Conservation (phyloP, 1,140 invertebrate genomes). For the Drosophila burlai region DNA sequence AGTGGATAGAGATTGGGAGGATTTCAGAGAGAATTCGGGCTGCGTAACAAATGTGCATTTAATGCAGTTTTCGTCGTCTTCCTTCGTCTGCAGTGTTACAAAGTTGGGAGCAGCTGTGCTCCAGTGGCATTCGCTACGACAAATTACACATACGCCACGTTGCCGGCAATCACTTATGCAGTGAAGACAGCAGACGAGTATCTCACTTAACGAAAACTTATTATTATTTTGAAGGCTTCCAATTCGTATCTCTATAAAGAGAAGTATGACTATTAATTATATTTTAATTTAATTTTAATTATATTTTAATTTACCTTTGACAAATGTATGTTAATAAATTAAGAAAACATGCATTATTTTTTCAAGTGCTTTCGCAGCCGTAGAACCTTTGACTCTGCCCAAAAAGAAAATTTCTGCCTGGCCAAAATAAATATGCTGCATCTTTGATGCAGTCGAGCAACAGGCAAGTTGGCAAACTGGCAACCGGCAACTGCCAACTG, state of each 20-base stretch:
- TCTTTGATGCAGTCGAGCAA: slow-evolving; percentile 54
- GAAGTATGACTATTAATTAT: not conserved
- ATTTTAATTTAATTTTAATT: too few relatives aligned
- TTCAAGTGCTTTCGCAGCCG: slow-evolving; percentile 13
- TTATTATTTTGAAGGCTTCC: too few relatives aligned
- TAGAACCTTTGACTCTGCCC: slow-evolving; percentile 26
- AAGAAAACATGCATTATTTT: not conserved
- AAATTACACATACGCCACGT: slow-evolving; percentile 80
- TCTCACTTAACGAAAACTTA: not conserved
- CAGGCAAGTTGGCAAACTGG: slow-evolving; percentile 38
- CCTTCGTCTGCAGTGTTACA: slow-evolving; percentile 43
- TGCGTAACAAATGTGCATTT: slow-evolving; percentile 78
- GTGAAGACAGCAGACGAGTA: slow-evolving; percentile 11
- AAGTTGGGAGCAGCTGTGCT: slow-evolving; percentile 50
- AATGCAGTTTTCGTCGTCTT: slow-evolving; percentile 58
- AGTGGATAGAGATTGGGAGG: slow-evolving; percentile 8
- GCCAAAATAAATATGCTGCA: slow-evolving; percentile 60
- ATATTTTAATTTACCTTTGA: not conserved
- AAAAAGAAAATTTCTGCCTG: slow-evolving; percentile 35
- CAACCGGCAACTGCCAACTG: slow-evolving; percentile 48
- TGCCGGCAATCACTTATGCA: slow-evolving; percentile 69
- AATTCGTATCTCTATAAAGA: not conserved
- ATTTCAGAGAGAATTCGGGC: slow-evolving; percentile 14
- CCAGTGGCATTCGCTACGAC: slow-evolving; percentile 52
- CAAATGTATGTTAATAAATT: not conserved